A percentile compares a stretch with the other conserved stretches of the same genome.
These are phyloP conservation scores for Chrysoperla carnea DNA, from an alignment of 1,140 invertebrate species.

Conservation along the genomic window DNA sequence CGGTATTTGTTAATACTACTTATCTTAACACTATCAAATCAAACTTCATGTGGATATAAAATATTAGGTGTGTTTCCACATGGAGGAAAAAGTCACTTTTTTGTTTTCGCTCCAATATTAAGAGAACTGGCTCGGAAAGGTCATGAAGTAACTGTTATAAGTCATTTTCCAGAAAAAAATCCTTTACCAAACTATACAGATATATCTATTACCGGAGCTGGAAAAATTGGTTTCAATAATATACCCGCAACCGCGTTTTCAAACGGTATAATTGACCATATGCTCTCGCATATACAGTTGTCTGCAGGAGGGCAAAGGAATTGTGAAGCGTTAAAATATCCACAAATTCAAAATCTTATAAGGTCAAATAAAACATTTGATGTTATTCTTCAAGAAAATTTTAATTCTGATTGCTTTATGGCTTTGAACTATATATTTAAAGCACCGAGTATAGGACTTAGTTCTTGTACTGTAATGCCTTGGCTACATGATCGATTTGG, in stretches of 20 bases:
- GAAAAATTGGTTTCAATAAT: constrained; percentile 15
- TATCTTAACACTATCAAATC: too few species aligned
- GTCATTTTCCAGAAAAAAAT: constrained; percentile 35
- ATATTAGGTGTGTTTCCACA: constrained; percentile 49
- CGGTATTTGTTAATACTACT: too few species aligned
- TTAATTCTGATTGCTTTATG: constrained; percentile 47
- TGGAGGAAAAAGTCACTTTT: constrained; percentile 52
- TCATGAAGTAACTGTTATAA: constrained; percentile 52
- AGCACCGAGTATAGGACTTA: constrained; percentile 36
- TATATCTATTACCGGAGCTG: constrained; percentile 23
- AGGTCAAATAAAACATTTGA: constrained; percentile 30
- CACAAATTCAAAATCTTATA: constrained; percentile 28
- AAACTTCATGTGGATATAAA: constrained; percentile 2
- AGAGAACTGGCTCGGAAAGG: constrained; percentile 39
- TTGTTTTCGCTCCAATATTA: constrained; percentile 45
- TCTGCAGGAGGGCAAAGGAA: constrained; percentile 1
- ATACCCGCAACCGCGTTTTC: not conserved
- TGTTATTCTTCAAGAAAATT: constrained; percentile 41
- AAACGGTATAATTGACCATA: not conserved
- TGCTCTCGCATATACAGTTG: not conserved
- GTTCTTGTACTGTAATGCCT: constrained; percentile 31
- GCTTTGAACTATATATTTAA: constrained; percentile 38
- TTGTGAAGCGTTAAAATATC: constrained; percentile 30
- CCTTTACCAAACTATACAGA: constrained; percentile 35
- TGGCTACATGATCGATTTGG: constrained; percentile 34